These are phyloP conservation scores for Tipula unca DNA, from an alignment of 2,888 invertebrate genomes.

Conservation along the genomic window DNA sequence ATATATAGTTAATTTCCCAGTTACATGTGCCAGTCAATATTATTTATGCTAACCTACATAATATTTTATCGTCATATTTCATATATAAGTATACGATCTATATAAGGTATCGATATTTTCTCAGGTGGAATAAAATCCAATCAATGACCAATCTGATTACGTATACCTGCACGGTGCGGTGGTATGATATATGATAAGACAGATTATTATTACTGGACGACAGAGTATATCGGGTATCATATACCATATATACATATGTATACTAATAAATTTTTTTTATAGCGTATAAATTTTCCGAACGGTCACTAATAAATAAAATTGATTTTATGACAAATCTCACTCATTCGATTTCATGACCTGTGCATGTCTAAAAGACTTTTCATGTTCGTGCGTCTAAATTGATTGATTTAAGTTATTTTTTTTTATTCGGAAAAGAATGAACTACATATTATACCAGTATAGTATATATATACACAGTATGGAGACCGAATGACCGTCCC, in stretches of 20 bases:
- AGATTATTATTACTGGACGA: background rate
- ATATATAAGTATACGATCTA: background rate
- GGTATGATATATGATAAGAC: background rate
- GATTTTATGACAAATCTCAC: background rate
- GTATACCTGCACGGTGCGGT: background rate
- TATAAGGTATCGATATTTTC: background rate
- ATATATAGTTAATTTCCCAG: background rate
- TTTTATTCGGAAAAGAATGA: background rate
- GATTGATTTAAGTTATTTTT: background rate
- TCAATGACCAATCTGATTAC: slow-evolving; percentile 8
- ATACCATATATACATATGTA: too few species aligned
- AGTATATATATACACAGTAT: background rate
- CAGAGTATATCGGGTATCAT: background rate
- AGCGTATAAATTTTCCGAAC: background rate
- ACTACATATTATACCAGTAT: background rate
- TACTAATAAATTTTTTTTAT: background rate
- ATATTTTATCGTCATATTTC: background rate
- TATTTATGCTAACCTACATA: background rate
- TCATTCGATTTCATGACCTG: background rate
- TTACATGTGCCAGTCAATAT: background rate
- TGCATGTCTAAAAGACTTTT: background rate
- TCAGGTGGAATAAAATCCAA: background rate
- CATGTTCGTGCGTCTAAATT: background rate
- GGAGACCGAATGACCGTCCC: background rate
- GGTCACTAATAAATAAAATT: background rate